These are phyloP conservation scores for Rhegmatorhina hoffmannsi DNA, from an alignment of 2,113 vertebrate genomes.

Conservation along the genomic window DNA sequence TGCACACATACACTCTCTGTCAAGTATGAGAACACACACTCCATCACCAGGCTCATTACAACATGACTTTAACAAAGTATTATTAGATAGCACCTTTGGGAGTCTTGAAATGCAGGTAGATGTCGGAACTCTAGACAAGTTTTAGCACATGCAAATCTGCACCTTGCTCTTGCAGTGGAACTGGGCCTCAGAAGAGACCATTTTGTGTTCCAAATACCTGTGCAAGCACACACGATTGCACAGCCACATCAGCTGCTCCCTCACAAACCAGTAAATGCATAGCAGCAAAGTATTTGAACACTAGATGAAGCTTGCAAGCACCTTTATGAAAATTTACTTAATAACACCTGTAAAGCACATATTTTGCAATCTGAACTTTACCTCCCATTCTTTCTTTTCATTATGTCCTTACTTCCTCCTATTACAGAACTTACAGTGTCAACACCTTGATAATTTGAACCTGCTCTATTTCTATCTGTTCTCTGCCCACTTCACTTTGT, in stretches of 20 bases:
- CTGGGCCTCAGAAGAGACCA: neutral
- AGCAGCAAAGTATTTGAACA: neutral
- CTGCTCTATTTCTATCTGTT: neutral
- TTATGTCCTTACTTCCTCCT: neutral
- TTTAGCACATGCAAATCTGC: neutral
- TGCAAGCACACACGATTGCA: accelerated
- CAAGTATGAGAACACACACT: neutral
- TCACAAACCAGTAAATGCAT: neutral
- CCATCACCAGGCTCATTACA: neutral
- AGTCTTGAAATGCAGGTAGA: neutral
- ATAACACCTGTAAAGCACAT: neutral
- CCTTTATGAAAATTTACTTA: neutral
- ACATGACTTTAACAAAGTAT: neutral
- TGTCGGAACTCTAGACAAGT: neutral
- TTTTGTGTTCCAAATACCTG: neutral
- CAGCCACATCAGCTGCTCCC: neutral
- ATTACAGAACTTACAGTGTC: neutral
- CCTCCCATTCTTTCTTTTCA: neutral
- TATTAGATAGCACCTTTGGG: neutral
- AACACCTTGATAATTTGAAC: neutral
- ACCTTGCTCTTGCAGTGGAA: neutral
- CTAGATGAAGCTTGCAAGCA: neutral
- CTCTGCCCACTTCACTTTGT: neutral
- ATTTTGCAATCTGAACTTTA: neutral
- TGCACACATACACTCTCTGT: accelerated